Conservation (phyloP, 1,140 invertebrate genomes). For the Littorina saxatilis region DNA sequence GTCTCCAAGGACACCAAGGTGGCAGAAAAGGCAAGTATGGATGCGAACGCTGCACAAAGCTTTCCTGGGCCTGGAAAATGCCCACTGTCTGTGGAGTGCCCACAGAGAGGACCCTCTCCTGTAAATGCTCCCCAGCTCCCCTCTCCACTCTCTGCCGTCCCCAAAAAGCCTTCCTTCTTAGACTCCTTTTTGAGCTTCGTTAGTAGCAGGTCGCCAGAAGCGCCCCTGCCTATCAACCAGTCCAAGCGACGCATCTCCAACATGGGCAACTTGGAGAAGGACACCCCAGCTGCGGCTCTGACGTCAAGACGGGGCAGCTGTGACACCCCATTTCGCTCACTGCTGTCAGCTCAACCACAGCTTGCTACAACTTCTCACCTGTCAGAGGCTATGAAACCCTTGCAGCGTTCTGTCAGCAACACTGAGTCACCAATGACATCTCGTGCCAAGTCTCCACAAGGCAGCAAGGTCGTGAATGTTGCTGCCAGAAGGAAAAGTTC, state of each 20-base stretch:
- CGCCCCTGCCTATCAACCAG: slow-evolving; percentile 8
- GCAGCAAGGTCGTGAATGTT: not conserved
- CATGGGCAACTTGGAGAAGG: not conserved
- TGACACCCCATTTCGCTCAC: not conserved
- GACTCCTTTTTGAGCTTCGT: slow-evolving; percentile 28
- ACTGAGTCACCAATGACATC: not conserved
- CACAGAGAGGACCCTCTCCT: not conserved
- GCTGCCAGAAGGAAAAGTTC: not conserved
- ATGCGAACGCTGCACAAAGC: not conserved
- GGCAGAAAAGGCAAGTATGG: slow-evolving; percentile 21
- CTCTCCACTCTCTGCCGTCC: not conserved
- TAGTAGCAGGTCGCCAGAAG: slow-evolving; percentile 29
- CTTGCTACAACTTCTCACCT: not conserved
- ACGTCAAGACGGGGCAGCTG: not conserved
- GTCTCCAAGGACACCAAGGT: not conserved
- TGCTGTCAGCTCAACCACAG: not conserved
- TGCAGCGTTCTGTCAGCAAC: not conserved
- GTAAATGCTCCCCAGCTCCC: not conserved
- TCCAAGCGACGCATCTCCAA: not conserved
- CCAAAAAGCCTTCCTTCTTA: slow-evolving; percentile 26
- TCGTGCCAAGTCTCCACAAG: not conserved
- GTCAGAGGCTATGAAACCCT: not conserved
- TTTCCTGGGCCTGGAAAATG: not conserved
- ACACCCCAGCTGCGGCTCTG: not conserved
- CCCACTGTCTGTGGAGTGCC: not conserved